Percentiles rank a stretch among this genome's conserved stretches.
Conservation (phyloP, 2,888 invertebrate genomes). For the Hecatera dysodea region DNA sequence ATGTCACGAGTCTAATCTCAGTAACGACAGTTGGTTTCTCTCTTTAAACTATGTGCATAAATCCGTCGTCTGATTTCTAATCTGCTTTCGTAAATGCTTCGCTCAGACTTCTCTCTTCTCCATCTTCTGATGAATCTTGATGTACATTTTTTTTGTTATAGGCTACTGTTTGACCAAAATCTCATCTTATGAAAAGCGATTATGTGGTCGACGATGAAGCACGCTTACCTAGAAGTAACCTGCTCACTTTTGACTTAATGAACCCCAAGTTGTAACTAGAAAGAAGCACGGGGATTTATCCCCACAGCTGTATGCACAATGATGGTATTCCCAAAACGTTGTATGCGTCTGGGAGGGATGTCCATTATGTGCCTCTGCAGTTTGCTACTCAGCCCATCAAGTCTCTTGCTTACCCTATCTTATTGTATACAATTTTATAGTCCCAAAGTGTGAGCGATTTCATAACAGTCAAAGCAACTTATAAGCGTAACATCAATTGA, state of each 20-base stretch:
- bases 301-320: too few relatives aligned
- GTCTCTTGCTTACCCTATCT: not conserved
- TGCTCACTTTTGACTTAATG: too few relatives aligned
- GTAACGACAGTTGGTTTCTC: constrained; percentile 28
- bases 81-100: not conserved
- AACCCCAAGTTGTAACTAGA: too few relatives aligned
- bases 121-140: not conserved
- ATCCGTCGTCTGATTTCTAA: constrained; percentile 12
- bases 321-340: too few relatives aligned
- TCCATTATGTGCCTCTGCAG: too few relatives aligned
- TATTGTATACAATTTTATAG: too few relatives aligned
- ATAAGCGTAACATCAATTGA: not conserved
- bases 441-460: not conserved
- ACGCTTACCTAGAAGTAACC: too few relatives aligned
- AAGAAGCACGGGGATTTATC: too few relatives aligned
- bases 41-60: not conserved
- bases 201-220: too few relatives aligned
- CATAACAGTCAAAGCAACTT: not conserved
- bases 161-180: too few relatives aligned
- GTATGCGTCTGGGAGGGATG: too few relatives aligned
- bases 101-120: not conserved
- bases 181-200: too few relatives aligned
- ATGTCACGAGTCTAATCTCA: constrained; percentile 22
- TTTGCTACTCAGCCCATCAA: not conserved
- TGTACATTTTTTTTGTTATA: not conserved